Evolutionary conservation across 2,888 invertebrate species (phyloP).

Genomic region (Brachypalpus laphriformis): DNA sequence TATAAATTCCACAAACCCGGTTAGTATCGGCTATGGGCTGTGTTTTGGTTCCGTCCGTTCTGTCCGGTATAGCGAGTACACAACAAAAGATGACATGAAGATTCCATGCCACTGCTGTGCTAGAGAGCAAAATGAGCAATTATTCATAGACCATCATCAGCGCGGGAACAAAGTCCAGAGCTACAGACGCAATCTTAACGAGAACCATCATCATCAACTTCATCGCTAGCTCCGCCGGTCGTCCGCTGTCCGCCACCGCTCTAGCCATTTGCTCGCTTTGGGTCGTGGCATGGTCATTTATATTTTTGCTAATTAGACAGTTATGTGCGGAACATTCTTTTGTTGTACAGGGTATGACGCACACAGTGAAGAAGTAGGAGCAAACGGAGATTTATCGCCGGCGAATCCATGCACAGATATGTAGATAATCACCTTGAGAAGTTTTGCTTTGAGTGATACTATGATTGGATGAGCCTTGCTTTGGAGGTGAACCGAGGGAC

Average conservation of each 20-base stretch:
- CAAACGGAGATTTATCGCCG: constrained; percentile 55
- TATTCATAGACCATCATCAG: constrained; percentile 71
- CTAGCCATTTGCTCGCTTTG: constrained; percentile 41
- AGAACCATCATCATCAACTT: constrained; percentile 73
- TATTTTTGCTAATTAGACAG: constrained; percentile 74
- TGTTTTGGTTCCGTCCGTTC: constrained; percentile 25
- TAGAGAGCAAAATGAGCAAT: constrained; percentile 62
- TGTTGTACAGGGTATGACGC: constrained; percentile 41
- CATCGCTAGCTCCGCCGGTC: constrained; percentile 12
- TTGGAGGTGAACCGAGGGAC: background rate
- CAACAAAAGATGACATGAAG: constrained; percentile 70
- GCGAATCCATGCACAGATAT: constrained; percentile 67
- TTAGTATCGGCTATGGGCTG: constrained; percentile 70
- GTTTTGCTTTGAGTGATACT: constrained; percentile 67
- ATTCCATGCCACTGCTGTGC: constrained; percentile 63
- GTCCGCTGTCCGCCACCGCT: too few relatives aligned
- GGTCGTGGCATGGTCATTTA: constrained; percentile 73
- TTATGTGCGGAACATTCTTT: constrained; percentile 72
- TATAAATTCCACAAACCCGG: constrained; percentile 73
- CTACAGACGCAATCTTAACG: constrained; percentile 67
- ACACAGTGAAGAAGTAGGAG: background rate
- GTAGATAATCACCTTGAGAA: constrained; percentile 74
- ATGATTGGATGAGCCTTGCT: constrained; percentile 50
- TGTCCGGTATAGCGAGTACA: constrained; percentile 18
- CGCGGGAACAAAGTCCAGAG: background rate